phyloP scores from a whole-genome alignment of 1,140 invertebrate genomes.

The Cryptotermes secundus region DNA sequence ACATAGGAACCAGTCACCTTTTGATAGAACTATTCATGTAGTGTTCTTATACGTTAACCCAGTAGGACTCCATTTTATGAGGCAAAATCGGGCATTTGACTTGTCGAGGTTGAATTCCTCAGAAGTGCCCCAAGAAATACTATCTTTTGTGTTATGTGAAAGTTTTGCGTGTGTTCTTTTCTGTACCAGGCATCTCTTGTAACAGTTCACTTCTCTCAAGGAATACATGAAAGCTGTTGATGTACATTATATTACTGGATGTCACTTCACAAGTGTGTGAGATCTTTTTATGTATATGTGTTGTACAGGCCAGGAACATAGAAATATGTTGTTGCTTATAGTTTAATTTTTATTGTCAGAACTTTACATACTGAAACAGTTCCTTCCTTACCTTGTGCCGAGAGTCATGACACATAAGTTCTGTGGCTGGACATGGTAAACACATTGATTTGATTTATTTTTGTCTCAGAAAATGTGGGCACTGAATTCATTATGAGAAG shows the following conservation, averaged over 20 bases:
- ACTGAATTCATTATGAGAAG: no score
- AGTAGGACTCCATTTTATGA: no score
- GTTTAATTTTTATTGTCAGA: not conserved
- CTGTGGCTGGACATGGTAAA: no score
- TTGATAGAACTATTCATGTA: not conserved
- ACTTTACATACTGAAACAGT: not conserved
- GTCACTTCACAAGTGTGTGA: not conserved
- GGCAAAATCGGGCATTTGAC: not conserved
- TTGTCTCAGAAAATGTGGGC: no score
- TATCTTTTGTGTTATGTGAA: slow-evolving; percentile 22
- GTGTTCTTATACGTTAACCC: not conserved
- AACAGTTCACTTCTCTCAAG: not conserved
- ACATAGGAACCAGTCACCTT: not conserved
- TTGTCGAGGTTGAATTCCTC: not conserved
- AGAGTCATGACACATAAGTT: no score
- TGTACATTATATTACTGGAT: not conserved
- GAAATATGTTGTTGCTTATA: not conserved
- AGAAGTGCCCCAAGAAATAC: not conserved
- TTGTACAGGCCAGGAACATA: not conserved
- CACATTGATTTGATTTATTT: no score
- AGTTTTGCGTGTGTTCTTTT: not conserved
- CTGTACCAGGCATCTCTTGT: not conserved
- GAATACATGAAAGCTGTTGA: not conserved
- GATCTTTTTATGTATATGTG: not conserved
- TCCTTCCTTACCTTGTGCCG: no score